phyloP scores from a whole-genome alignment of 2,888 invertebrate genomes.

The Erebia aethiops region DNA sequence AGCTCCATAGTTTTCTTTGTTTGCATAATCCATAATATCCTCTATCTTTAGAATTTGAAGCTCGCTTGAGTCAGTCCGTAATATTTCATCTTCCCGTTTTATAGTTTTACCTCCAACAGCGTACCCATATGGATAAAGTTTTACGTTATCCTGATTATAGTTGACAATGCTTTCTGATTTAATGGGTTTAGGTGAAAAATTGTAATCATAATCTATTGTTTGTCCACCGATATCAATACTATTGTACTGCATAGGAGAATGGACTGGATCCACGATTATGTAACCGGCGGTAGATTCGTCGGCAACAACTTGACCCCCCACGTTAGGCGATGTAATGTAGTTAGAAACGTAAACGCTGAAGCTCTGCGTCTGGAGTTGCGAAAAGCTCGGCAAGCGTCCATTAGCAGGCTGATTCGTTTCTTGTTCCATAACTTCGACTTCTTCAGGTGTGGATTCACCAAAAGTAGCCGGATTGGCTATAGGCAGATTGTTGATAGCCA shows the following conservation, averaged over 20 bases:
- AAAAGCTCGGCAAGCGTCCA: conserved; percentile 85
- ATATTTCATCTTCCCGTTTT: conserved; percentile 63
- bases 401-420: conserved; percentile 70
- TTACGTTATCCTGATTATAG: conserved; percentile 64
- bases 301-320: conserved; percentile 88
- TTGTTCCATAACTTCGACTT: conserved; percentile 76
- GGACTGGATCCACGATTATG: conserved; percentile 72
- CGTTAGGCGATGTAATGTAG: conserved; percentile 86
- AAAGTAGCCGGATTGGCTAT: conserved; percentile 91
- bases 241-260: conserved; percentile 66
- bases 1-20: conserved; percentile 77
- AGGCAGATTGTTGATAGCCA: conserved; percentile 86
- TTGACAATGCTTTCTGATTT: conserved; percentile 65
- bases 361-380: conserved; percentile 84
- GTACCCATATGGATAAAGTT: conserved; percentile 68
- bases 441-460: conserved; percentile 86
- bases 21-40: conserved; percentile 78
- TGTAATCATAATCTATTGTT: conserved; percentile 68
- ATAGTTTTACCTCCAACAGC: conserved; percentile 72
- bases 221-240: conserved; percentile 63
- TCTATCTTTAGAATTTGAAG: conserved; percentile 76
- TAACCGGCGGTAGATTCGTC: conserved; percentile 80
- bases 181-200: conserved; percentile 62
- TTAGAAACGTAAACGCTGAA: conserved; percentile 83
- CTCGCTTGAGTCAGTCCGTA: conserved; percentile 62